These are phyloP conservation scores for Sorex maritimensis DNA, from an alignment of 2,797 vertebrate genomes.

Conservation along the genomic window DNA sequence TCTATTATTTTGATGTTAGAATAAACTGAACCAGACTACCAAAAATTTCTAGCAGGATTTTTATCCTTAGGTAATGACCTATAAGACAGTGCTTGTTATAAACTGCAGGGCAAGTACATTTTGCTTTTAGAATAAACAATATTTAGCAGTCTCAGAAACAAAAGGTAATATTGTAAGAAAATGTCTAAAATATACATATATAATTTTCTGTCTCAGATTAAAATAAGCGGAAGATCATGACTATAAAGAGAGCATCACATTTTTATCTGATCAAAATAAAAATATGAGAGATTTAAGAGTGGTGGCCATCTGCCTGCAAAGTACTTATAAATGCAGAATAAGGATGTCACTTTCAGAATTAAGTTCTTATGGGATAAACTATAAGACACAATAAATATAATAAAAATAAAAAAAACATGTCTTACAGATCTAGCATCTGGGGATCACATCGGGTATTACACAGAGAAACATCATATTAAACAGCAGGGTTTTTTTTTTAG, in stretches of 20 bases:
- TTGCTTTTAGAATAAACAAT: slow-evolving; percentile 34
- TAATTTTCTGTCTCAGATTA: slow-evolving; percentile 10
- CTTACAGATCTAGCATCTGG: neutral
- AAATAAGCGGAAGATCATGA: slow-evolving; percentile 43
- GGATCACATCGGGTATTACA: neutral
- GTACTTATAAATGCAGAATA: slow-evolving; percentile 39
- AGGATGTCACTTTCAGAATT: slow-evolving; percentile 51
- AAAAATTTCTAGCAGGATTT: slow-evolving; percentile 17
- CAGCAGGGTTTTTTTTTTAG: neutral
- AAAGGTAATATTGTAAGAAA: slow-evolving; percentile 46
- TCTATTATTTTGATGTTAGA: neutral
- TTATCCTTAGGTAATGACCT: slow-evolving; percentile 39
- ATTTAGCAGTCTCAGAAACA: slow-evolving; percentile 9
- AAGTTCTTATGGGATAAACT: slow-evolving; percentile 8
- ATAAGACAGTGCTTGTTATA: neutral
- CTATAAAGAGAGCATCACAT: slow-evolving; percentile 67
- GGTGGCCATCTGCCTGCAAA: neutral
- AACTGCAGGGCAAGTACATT: neutral
- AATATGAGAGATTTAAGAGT: slow-evolving; percentile 35
- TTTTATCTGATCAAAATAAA: slow-evolving; percentile 50
- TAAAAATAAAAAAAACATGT: neutral
- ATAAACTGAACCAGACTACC: slow-evolving; percentile 21
- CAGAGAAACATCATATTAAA: neutral
- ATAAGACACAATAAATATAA: neutral
- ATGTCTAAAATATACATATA: neutral